Evolutionary conservation across 1,140 invertebrate genomes (phyloP), one percentile per base, ranked within the genome.

Genomic region (Drosophila littoralis): DNA sequence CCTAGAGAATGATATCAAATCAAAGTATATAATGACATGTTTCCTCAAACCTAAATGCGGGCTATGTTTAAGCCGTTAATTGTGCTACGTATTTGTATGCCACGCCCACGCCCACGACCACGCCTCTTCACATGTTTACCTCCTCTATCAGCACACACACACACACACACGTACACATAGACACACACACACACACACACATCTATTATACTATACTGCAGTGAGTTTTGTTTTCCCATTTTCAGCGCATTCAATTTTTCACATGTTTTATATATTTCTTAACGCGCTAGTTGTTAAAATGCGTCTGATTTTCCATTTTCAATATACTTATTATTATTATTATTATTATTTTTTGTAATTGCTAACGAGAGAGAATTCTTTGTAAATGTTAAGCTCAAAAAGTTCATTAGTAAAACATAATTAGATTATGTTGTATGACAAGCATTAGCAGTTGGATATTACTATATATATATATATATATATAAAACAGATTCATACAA

Each of bases 301-400:
- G 45, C 59, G 52, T 58, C 46, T 46, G 35, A 69, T 60, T 81
- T 40, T 51, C 48, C 52, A 69, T 50, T 59, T 46, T 52, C 69
- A 66, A 59, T 52, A 50, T 28, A 50, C 38, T 61, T 42, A 51
- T 55, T 54, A 52, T 71, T 65, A 76, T 51, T 59, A 60, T 35
- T 67, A 79, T 77, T 72, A 81, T 81, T 81, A 65, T 76, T 75
- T 69, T 70, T 75, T 71, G 59, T 75, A 64, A 65, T 65, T 58
- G 66, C 66, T 63, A 74, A 48, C 52, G 68, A 71, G 59, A 84
- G 76, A 84, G 64, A 84, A 79, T 79, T 86, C 67, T 77, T 79
- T 88, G 83, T 89, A 89, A 89, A 84, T 89, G 81, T 89, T 89
- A 89, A 89, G 84, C 84, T 89, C 84, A 89, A 89, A 88, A 84